These are phyloP conservation scores for Halcyon smyrnensis DNA, from an alignment of 2,797 vertebrate genomes.

Conservation along the genomic window DNA sequence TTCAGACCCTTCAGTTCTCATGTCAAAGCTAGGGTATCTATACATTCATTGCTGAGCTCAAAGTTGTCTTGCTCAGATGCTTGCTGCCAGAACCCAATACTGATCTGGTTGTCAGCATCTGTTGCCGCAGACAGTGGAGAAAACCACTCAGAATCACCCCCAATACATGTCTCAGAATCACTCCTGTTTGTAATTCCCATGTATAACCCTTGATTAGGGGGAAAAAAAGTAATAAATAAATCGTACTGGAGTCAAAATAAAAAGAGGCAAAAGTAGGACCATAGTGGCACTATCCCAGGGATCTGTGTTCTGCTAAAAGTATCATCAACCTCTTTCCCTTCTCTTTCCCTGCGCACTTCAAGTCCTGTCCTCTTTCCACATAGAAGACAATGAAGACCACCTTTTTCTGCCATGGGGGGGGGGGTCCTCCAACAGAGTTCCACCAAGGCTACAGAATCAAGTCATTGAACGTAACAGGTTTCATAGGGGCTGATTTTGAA, in stretches of 20 bases:
- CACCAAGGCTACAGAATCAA: not conserved
- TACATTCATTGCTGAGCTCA: not conserved
- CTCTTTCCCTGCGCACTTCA: not conserved
- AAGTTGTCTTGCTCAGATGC: not conserved
- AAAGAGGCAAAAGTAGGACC: not conserved
- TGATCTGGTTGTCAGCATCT: not conserved
- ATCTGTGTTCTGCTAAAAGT: rapidly evolving
- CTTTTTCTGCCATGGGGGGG: not conserved
- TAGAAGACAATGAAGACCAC: rapidly evolving
- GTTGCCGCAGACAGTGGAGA: not conserved
- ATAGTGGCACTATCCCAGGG: not conserved
- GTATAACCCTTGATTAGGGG: not conserved
- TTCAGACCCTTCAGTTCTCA: not conserved
- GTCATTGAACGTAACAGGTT: not conserved
- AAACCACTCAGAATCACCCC: not conserved
- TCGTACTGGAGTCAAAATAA: not conserved
- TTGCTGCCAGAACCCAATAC: not conserved
- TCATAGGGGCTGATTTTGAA: not conserved
- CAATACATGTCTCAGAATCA: not conserved
- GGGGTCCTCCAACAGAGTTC: not conserved
- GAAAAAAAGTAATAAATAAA: too few species aligned
- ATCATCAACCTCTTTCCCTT: not conserved
- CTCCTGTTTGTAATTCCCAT: not conserved
- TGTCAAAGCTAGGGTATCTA: not conserved
- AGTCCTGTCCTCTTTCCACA: not conserved